These are phyloP conservation scores for Dioctria rufipes DNA, from an alignment of 2,888 invertebrate species.

Conservation along the genomic window DNA sequence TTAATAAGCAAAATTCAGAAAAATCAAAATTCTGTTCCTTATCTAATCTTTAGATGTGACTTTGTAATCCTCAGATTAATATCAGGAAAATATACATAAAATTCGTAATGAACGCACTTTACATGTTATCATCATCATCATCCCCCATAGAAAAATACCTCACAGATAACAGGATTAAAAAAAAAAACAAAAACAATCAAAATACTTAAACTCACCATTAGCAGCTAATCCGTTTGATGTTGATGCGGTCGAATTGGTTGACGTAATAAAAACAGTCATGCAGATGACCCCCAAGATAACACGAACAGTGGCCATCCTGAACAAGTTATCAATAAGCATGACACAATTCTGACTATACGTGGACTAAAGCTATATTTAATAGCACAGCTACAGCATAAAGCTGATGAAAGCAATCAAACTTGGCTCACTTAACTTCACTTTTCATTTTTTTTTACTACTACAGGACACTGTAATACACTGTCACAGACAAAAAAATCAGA, in stretches of 20 bases:
- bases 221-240: constrained; percentile 56
- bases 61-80: too few relatives aligned
- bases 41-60: too few relatives aligned
- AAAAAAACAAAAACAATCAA: neutral
- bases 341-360: constrained; percentile 15
- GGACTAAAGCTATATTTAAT: neutral
- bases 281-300: constrained; percentile 56
- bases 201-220: constrained; percentile 54
- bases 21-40: too few relatives aligned
- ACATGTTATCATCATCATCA: too few relatives aligned
- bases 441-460: constrained; percentile 26
- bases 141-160: neutral
- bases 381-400: neutral
- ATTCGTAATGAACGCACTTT: too few relatives aligned
- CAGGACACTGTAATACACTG: constrained; percentile 27
- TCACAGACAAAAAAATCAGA: neutral
- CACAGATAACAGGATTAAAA: neutral
- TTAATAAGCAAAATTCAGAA: too few relatives aligned
- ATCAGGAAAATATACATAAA: too few relatives aligned
- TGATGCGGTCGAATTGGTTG: constrained; percentile 54
- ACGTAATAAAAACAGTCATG: constrained; percentile 52
- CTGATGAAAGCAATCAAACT: constrained; percentile 7
- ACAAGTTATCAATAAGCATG: constrained; percentile 40
- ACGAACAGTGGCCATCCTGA: constrained; percentile 57
- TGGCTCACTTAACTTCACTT: constrained; percentile 41